phyloP scores from a whole-genome alignment of 2,113 vertebrate species.

The Artemisiospiza belli region DNA sequence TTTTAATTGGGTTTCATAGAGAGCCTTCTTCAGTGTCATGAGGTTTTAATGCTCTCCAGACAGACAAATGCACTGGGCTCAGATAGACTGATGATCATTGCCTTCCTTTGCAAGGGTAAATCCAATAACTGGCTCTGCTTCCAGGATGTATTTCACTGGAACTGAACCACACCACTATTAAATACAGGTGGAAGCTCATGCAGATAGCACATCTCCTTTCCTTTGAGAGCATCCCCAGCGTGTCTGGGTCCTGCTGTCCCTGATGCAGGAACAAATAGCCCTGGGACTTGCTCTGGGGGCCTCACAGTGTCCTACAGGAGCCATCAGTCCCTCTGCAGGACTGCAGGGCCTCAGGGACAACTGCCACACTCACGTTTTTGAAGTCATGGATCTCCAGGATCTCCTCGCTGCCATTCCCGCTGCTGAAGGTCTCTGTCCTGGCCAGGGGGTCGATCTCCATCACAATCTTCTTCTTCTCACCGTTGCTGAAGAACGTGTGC shows the following conservation, averaged over 20 bases:
- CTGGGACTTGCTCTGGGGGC: neutral
- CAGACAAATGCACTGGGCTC: conserved; percentile 14
- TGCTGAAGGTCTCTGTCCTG: conserved; percentile 87
- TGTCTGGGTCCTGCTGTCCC: neutral
- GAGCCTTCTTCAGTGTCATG: conserved; percentile 15
- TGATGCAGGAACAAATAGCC: neutral
- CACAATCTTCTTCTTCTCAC: conserved; percentile 84
- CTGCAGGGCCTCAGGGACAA: neutral
- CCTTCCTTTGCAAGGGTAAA: conserved; percentile 41
- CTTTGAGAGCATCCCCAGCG: neutral
- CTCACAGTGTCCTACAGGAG: neutral
- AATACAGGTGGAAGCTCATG: neutral
- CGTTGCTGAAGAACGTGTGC: conserved; percentile 86
- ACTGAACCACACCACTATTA: neutral
- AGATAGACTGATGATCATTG: conserved; percentile 42
- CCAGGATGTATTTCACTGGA: neutral
- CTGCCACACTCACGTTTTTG: conserved; percentile 85
- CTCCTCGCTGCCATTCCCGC: conserved; percentile 87
- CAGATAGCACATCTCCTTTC: neutral
- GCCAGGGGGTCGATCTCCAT: conserved; percentile 89
- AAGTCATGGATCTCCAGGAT: conserved; percentile 95
- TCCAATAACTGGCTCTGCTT: conserved; percentile 30
- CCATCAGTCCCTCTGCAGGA: neutral
- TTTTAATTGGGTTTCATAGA: conserved; percentile 61
- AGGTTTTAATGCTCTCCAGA: conserved; percentile 62